Conservation (phyloP, 2,888 invertebrate species). For the Seladonia tumulorum region DNA sequence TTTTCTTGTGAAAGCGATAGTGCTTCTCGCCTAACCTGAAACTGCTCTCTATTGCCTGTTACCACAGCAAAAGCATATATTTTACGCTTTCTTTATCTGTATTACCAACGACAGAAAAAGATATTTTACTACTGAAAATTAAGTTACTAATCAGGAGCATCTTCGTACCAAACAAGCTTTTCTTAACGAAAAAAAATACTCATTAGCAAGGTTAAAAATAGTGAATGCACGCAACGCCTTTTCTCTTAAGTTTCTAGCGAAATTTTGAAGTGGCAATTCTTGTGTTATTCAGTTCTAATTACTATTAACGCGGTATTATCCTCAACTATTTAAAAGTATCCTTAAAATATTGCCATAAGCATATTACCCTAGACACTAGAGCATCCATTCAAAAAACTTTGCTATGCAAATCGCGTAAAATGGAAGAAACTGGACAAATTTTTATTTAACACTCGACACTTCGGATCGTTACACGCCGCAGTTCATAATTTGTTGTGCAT, state of each 20-base stretch:
- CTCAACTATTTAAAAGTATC: background rate
- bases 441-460: too few species aligned
- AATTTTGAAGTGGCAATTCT: background rate
- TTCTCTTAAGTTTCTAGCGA: background rate
- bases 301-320: background rate
- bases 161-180: background rate
- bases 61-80: background rate
- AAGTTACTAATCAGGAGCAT: too few species aligned
- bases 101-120: background rate
- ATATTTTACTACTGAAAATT: background rate
- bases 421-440: too few species aligned
- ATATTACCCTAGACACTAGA: background rate
- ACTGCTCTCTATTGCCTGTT: background rate
- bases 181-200: background rate
- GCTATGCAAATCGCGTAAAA: too few species aligned
- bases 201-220: background rate
- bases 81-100: background rate
- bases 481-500: background rate
- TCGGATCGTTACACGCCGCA: background rate
- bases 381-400: background rate
- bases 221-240: too few species aligned
- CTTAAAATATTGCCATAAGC: background rate
- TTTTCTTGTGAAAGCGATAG: slow-evolving; percentile 9
- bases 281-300: background rate
- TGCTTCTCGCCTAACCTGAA: slow-evolving; percentile 9